Evolutionary conservation across 2,888 invertebrate genomes (phyloP).

Genomic region (Bembecia ichneumoniformis): DNA sequence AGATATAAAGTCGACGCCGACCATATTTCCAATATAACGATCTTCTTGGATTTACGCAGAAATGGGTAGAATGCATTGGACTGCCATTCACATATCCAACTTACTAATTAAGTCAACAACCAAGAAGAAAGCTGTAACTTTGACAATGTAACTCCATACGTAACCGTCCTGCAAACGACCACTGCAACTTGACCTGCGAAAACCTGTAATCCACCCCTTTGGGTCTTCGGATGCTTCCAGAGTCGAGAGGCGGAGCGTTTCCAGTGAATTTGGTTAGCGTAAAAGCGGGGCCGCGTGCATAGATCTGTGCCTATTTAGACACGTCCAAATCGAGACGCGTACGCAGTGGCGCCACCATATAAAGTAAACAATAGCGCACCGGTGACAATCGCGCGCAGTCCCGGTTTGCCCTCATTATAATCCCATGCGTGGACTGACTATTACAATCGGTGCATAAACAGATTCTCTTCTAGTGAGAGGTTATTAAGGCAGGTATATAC

Average conservation of each 20-base stretch:
- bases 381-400: conserved; percentile 29
- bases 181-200: conserved; percentile 25
- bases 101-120: conserved; percentile 69
- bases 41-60: conserved; percentile 54
- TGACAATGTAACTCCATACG: conserved; percentile 69
- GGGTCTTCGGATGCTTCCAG: conserved; percentile 4
- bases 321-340: conserved; percentile 49
- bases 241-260: conserved; percentile 14
- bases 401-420: conserved; percentile 51
- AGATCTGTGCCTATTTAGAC: conserved; percentile 69
- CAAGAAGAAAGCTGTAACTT: conserved; percentile 68
- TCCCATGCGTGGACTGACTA: conserved; percentile 39
- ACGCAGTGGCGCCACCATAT: conserved; percentile 62
- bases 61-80: conserved; percentile 52
- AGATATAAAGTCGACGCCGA: conserved; percentile 30
- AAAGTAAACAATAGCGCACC: conserved; percentile 62
- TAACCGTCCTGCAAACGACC: conserved; percentile 42
- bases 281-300: conserved; percentile 58
- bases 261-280: conserved; percentile 27
- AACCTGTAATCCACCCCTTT: conserved; percentile 6
- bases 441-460: conserved; percentile 3
- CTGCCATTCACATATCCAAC: conserved; percentile 71
- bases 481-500: no score
- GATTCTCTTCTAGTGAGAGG: no score
- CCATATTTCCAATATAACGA: conserved; percentile 68